Conservation (phyloP, 2,113 vertebrate species). For the Polypterus senegalus region DNA sequence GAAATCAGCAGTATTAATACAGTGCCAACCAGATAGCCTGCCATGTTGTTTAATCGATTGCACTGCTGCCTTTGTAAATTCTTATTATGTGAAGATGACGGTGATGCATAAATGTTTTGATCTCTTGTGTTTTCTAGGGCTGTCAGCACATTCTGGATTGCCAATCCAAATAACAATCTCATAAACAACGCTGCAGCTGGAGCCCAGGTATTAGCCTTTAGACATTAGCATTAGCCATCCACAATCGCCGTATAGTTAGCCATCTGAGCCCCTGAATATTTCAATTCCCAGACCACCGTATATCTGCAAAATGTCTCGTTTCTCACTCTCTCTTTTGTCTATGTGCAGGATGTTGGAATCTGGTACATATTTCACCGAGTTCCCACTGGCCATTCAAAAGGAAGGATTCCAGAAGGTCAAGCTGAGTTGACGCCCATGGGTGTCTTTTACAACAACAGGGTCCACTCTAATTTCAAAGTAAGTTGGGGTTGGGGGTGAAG, state of each 20-base stretch:
- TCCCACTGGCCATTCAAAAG: conserved; percentile 24
- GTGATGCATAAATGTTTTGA: too few species aligned
- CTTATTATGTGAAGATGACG: not conserved
- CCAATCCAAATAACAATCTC: conserved; percentile 45
- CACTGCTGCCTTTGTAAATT: conserved; percentile 11
- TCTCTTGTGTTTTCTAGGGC: conserved; percentile 27
- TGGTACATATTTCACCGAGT: conserved; percentile 35
- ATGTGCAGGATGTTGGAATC: conserved; percentile 29
- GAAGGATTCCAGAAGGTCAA: conserved; percentile 28
- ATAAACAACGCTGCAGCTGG: conserved; percentile 36
- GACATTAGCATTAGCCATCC: not conserved
- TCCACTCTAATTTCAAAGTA: conserved; percentile 38
- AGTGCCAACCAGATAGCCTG: conserved; percentile 15
- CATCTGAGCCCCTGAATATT: too few species aligned
- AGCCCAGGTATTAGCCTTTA: conserved; percentile 33
- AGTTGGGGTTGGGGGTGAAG: not conserved
- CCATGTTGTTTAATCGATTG: conserved; percentile 26
- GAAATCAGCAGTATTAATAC: too few species aligned
- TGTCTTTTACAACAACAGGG: conserved; percentile 36
- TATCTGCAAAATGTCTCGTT: too few species aligned
- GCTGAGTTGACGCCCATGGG: conserved; percentile 28
- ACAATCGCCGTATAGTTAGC: too few species aligned
- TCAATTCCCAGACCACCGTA: too few species aligned
- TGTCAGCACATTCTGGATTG: conserved; percentile 44
- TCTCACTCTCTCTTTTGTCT: not conserved